Conservation (phyloP, 2,888 invertebrate species). For the Protophormia terraenovae region DNA sequence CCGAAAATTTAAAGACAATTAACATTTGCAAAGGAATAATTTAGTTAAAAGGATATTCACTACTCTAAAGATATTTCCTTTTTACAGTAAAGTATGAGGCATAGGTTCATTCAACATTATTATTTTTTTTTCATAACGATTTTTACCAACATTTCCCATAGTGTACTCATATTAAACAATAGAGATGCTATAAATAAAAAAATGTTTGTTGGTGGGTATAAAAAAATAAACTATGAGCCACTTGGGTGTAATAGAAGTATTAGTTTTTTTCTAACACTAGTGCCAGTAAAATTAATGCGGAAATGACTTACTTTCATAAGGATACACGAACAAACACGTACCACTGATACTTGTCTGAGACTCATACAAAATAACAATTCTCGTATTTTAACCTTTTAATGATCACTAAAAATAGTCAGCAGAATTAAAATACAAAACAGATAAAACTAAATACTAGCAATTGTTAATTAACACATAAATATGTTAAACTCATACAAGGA, state of each 20-base stretch:
- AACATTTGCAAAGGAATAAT: too few relatives aligned
- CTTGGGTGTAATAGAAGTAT: conserved; percentile 36
- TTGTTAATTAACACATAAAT: conserved; percentile 6
- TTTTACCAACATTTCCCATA: background rate
- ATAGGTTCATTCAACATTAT: too few relatives aligned
- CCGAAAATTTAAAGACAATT: too few relatives aligned
- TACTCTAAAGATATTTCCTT: too few relatives aligned
- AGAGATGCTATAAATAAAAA: conserved; percentile 1
- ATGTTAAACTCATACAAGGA: background rate
- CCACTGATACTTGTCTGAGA: conserved; percentile 36
- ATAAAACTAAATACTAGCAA: too few relatives aligned
- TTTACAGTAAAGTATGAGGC: too few relatives aligned
- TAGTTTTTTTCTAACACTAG: conserved; percentile 16
- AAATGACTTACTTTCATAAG: conserved; percentile 57
- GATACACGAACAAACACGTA: conserved; percentile 42
- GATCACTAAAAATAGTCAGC: conserved; percentile 20
- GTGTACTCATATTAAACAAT: conserved; percentile 8
- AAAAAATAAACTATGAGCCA: conserved; percentile 18
- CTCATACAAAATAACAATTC: background rate
- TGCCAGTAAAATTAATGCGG: conserved; percentile 51
- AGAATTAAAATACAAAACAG: background rate
- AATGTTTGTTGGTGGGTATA: background rate
- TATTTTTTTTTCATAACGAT: too few relatives aligned
- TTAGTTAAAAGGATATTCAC: too few relatives aligned
- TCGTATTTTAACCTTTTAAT: conserved; percentile 46